phyloP scores from a whole-genome alignment of 2,888 invertebrate species.

The Rhopalosiphum nymphaeae region DNA sequence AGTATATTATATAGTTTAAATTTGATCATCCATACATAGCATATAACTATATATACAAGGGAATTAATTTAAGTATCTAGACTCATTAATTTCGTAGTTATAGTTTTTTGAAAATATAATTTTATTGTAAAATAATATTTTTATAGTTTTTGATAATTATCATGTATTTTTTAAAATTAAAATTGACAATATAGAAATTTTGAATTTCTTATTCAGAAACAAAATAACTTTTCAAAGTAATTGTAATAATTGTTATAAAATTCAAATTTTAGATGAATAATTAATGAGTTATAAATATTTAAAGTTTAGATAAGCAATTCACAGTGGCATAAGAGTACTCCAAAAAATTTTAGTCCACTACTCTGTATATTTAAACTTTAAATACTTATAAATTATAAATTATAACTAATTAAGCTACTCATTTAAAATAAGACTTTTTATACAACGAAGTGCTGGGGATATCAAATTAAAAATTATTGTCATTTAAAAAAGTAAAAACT shows the following conservation, averaged over 20 bases:
- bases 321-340: background rate
- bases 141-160: background rate
- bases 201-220: background rate
- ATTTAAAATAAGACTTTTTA: no score
- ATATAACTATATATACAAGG: background rate
- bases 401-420: no score
- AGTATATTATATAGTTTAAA: background rate
- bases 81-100: background rate
- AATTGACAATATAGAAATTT: background rate
- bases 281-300: no score
- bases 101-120: background rate
- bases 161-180: background rate
- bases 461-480: no score
- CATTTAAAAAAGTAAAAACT: background rate
- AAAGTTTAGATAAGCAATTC: background rate
- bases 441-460: no score
- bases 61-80: background rate
- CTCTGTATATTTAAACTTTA: no score
- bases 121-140: background rate
- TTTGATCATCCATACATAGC: background rate
- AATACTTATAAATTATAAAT: no score
- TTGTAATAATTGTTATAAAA: no score
- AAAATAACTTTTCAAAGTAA: background rate
- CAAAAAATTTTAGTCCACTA: background rate
- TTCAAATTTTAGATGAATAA: no score